Base-by-base conservation (phyloP, 92 coral and sea anemone species). In the Epizoanthus illoricatus region DNA sequence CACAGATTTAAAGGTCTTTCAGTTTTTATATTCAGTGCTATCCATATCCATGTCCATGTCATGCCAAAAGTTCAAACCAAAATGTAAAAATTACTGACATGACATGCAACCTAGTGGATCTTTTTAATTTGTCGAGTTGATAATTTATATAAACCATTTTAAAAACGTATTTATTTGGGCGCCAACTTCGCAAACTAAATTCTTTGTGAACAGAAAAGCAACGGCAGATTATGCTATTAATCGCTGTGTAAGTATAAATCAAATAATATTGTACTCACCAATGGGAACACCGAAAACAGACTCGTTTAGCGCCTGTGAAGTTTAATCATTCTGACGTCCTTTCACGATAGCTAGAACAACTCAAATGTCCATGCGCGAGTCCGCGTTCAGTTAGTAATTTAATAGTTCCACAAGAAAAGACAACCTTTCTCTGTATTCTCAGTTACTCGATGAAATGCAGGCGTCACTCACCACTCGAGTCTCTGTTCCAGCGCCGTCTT, bases 201-300 rank as follows among this genome's bases (percentile, higher is more conserved):
- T 66, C 71, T 24, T 67, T 39, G 49, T 67, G 61, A 40, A 7
- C 69, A 76, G 39, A 62, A 40, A 41, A 60, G 20, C 13, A 65
- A 15, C 70, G 55, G 9, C 15, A 74, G 47, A 74, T 74, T 74
- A 24, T 47, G 39, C 20, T 36, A 17, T 19, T 63, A 45, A 40
- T n/a, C 47, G 18, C 52, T 36, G 52, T 39, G 17, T 68, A 78
- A 43, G 39, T 11, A 43, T 28, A 28, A 28, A 28, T n/a, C 21
- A 45, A 45, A 45, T 45, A 45, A 6, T 10, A 7, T 58, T 61
- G 71, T 63, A 78, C 71, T 64, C 54, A 78, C 81, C 64, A 72
- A 16, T n/a, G 24, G 24, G 62, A 42, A 54, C 65, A 74, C 55
- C n/a, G 45, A 28, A n/a, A n/a, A 52, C 56, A 52, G 56, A 11